A percentile compares a stretch with the other conserved stretches of the same genome.
phyloP scores from a whole-genome alignment of 2,888 invertebrate genomes.

The Myopa testacea region DNA sequence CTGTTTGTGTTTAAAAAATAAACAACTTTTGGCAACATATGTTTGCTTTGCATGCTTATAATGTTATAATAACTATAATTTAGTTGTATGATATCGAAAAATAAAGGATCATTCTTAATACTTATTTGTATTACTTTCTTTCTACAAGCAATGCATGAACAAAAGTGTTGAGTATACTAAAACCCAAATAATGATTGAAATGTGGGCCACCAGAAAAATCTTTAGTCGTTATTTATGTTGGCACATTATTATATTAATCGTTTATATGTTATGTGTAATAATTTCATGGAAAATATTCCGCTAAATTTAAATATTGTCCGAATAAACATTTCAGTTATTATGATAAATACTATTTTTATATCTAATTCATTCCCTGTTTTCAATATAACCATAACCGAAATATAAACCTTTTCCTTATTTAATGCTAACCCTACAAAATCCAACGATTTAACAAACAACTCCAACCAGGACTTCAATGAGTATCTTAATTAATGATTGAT shows the following conservation, averaged over 20 bases:
- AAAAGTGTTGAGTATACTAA: neutral
- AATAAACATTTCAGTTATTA: neutral
- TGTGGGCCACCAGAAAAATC: neutral
- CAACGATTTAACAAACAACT: conserved; percentile 44
- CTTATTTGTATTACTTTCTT: neutral
- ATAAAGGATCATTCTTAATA: neutral
- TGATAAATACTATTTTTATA: neutral
- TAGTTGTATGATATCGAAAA: neutral
- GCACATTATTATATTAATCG: no score
- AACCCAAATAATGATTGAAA: neutral
- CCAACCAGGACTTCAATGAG: conserved; percentile 69
- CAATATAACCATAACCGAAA: conserved; percentile 24
- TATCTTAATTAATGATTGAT: conserved; percentile 67
- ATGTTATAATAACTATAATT: neutral
- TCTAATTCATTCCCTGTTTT: conserved; percentile 4
- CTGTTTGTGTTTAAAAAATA: neutral
- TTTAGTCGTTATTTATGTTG: neutral
- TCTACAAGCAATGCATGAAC: neutral
- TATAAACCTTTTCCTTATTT: conserved; percentile 37
- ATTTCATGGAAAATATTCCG: no score
- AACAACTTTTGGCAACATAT: neutral
- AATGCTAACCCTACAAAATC: conserved; percentile 35
- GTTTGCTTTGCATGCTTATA: conserved; percentile 1
- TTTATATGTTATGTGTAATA: no score
- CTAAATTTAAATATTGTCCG: neutral